Conservation (phyloP, 2,888 invertebrate genomes). For the Parascotia fuliginaria region DNA sequence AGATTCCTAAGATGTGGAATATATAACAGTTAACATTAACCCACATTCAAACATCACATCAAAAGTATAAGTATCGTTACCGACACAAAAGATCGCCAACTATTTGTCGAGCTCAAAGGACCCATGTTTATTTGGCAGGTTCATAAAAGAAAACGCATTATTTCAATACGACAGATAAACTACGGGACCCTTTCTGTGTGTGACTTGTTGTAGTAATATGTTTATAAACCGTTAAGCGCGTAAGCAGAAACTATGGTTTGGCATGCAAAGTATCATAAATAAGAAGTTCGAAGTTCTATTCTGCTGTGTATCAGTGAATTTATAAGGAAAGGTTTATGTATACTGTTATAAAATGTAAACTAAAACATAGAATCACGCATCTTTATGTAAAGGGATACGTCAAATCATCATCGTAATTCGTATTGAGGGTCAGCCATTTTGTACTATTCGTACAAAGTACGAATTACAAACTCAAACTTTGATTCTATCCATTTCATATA, state of each 20-base stretch:
- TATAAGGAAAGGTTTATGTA: too few relatives aligned
- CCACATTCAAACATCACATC: neutral
- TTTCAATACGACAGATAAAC: slow-evolving; percentile 6
- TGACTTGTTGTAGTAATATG: slow-evolving; percentile 2
- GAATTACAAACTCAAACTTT: too few relatives aligned
- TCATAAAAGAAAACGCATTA: slow-evolving; percentile 3
- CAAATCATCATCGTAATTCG: too few relatives aligned
- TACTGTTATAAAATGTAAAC: too few relatives aligned
- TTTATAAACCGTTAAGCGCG: neutral
- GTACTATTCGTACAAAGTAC: too few relatives aligned
- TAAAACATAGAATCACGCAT: too few relatives aligned
- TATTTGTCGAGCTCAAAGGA: slow-evolving; percentile 8
- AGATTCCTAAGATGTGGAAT: neutral
- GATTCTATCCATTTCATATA: too few relatives aligned
- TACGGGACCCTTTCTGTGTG: neutral
- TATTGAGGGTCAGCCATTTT: too few relatives aligned
- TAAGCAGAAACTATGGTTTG: neutral
- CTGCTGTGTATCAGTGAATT: too few relatives aligned
- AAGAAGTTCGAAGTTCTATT: too few relatives aligned
- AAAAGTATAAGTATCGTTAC: slow-evolving; percentile 2
- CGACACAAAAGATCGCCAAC: slow-evolving; percentile 7
- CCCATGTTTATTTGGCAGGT: slow-evolving; percentile 5
- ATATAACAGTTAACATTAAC: neutral
- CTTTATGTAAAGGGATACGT: too few relatives aligned
- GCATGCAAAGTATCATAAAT: too few relatives aligned